phyloP scores from a whole-genome alignment of 1,140 invertebrate genomes.

The Pseudomyrmex flavicornis region DNA sequence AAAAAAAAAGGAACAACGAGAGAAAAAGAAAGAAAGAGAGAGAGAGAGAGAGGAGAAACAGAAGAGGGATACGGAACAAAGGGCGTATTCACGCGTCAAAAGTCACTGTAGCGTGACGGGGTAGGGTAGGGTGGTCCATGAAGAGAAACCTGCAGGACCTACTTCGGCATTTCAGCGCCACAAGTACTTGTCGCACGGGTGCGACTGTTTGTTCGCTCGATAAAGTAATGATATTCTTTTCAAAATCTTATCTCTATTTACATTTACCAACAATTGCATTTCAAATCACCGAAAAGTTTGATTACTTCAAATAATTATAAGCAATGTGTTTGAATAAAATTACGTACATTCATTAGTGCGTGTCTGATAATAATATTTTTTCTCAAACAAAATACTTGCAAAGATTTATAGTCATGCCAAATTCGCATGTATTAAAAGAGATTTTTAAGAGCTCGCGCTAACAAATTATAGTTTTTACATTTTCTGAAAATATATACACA shows the following conservation, averaged over 20 bases:
- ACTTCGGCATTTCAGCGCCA: constrained; percentile 70
- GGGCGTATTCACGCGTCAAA: constrained; percentile 79
- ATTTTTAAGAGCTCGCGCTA: too few species aligned
- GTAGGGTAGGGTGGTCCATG: constrained; percentile 67
- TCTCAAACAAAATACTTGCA: too few species aligned
- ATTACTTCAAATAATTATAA: too few species aligned
- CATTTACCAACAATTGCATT: neutral
- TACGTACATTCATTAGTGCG: too few species aligned
- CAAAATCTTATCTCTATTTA: too few species aligned
- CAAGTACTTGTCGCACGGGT: constrained; percentile 68
- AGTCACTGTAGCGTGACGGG: constrained; percentile 75
- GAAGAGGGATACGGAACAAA: constrained; percentile 71
- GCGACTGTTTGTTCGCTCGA: constrained; percentile 42
- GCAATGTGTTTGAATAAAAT: too few species aligned
- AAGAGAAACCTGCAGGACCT: constrained; percentile 69
- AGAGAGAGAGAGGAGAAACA: neutral
- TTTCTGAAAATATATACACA: too few species aligned
- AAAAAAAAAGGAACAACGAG: constrained; percentile 37
- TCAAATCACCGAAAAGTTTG: neutral
- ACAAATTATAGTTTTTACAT: too few species aligned
- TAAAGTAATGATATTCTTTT: constrained; percentile 6
- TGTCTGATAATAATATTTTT: too few species aligned
- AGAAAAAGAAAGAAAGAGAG: constrained; percentile 21
- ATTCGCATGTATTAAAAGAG: too few species aligned
- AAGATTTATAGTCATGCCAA: too few species aligned